Conservation (phyloP, 2,888 invertebrate species). For the Eueremaeus valkanovi region DNA sequence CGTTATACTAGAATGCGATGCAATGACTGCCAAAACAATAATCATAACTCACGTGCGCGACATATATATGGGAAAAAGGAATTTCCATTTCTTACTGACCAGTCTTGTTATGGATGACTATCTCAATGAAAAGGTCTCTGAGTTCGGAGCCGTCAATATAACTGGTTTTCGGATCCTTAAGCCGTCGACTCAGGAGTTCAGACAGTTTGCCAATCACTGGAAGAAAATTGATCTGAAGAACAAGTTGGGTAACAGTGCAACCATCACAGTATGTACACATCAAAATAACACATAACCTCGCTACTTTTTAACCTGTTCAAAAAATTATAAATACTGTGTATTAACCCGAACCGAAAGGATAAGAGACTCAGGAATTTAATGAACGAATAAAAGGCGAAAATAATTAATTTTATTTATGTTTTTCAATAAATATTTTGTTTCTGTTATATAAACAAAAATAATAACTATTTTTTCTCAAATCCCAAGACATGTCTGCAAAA, state of each 20-base stretch:
- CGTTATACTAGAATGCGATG: conserved; percentile 82
- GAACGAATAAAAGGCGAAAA: too few relatives aligned
- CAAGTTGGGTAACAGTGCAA: neutral
- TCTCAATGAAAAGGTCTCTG: conserved; percentile 61
- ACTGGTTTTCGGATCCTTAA: conserved; percentile 95
- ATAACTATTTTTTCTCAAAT: too few relatives aligned
- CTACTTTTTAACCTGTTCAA: too few relatives aligned
- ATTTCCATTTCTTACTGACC: conserved; percentile 84
- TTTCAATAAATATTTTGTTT: too few relatives aligned
- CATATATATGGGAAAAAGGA: conserved; percentile 66
- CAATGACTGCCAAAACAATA: conserved; percentile 82
- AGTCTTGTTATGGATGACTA: conserved; percentile 63
- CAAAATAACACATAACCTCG: too few relatives aligned
- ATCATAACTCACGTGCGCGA: conserved; percentile 76
- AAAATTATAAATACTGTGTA: too few relatives aligned
- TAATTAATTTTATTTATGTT: too few relatives aligned
- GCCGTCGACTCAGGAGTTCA: conserved; percentile 71
- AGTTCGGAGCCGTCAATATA: conserved; percentile 96
- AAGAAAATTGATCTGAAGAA: conserved; percentile 55
- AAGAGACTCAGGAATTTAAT: too few relatives aligned
- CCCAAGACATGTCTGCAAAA: too few relatives aligned
- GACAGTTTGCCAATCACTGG: conserved; percentile 84
- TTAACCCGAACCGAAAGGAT: too few relatives aligned
- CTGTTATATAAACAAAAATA: too few relatives aligned
- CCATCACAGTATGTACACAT: neutral